Conservation (phyloP, 2,113 vertebrate species). For the Microtus richardsoni region DNA sequence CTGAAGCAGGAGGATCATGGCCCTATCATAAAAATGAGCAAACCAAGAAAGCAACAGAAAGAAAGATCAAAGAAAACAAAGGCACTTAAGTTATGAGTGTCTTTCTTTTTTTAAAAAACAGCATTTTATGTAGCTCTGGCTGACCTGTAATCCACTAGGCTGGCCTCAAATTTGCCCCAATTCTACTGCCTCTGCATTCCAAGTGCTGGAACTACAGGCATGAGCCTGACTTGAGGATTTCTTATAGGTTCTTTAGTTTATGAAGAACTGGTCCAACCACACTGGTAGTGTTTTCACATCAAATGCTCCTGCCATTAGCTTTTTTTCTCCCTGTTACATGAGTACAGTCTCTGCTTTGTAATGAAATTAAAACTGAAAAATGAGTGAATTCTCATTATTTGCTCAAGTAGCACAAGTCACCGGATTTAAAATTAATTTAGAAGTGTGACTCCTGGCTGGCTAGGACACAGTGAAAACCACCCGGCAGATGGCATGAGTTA, state of each 20-base stretch:
- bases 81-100: not conserved
- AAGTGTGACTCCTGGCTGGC: not conserved
- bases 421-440: constrained; percentile 3
- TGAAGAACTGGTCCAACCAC: not conserved
- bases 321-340: not conserved
- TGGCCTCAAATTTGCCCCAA: not conserved
- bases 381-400: not conserved
- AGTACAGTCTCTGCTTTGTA: not conserved
- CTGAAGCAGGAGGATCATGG: not conserved
- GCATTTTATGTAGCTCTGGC: not conserved
- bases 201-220: not conserved
- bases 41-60: not conserved
- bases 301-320: not conserved
- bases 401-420: not conserved
- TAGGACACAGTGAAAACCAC: not conserved
- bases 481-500: not conserved
- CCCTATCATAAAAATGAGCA: not conserved
- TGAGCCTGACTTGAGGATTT: not conserved
- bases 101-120: not conserved
- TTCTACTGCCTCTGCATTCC: not conserved
- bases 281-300: rapidly evolving
- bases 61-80: not conserved
- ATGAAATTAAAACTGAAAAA: not conserved
- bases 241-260: not conserved
- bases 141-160: not conserved